Base-by-base conservation (phyloP, 2,113 vertebrate genomes). In the Ceyx cyanopectus region DNA sequence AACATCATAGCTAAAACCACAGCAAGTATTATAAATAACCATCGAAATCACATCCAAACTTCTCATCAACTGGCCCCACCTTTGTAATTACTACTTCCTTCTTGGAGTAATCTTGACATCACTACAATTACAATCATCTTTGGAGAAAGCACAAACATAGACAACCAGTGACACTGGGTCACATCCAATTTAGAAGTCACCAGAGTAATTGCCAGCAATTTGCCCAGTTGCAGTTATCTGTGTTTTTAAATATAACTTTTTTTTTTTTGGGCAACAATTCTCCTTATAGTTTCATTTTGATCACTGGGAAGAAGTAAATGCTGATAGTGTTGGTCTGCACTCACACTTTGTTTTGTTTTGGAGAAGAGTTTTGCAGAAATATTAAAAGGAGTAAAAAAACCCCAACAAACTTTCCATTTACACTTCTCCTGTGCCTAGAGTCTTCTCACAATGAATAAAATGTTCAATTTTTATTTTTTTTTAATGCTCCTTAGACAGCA, bases 141-240 rank as follows among this genome's bases (percentile, higher is more conserved):
- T 6, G 10, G 65, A 75, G 66, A 81, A 92, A 90, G 68, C 22
- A 86, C 41, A 69, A 23, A 70, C 41, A 46, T 14, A 54, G 92
- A 75, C 66, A 90, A 37, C 62, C 45, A 84, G 74, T 81, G 84
- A 87, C 81, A 87, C 58, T 68, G 37, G 62, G 89, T 93, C 89
- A 84, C 4, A 10, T 90, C 83, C 81, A 92, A 81, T 93, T 95
- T 90, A 84, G 69, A 86, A 92, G 53, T 88, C 69, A 92, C 54
- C 24, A 69, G 50, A 75, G 54, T 68, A 94, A 95, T 79, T 95
- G 79, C 68, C 60, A 78, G 74, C 69, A 90, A 93, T 94, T 95
- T 92, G 6, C 57, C 53, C 88, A 95, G 80, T 83, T 95, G 92
- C 74, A 90, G 61, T 88, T 54, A 75, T 88, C 69, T 90, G n/a